Evolutionary conservation across 1,140 invertebrate genomes (phyloP), one percentile per base, ranked within the genome.

Genomic region (Neoseiulus cucumeris): DNA sequence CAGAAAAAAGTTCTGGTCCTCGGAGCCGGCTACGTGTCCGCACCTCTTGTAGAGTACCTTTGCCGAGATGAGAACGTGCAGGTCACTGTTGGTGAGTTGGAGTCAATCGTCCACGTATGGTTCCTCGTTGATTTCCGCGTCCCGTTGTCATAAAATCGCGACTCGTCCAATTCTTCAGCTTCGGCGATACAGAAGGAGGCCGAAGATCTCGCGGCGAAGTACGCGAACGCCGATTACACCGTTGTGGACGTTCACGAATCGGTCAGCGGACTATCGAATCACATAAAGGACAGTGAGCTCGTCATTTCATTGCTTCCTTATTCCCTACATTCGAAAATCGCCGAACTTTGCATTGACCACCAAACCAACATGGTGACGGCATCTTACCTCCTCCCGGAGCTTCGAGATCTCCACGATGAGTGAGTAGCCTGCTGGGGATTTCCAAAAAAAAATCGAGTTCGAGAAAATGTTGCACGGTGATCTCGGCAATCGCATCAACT

Each of bases 301-400:
- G 84, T 83, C 67, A 83, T 98, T 7, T 97, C 92, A 0, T 77
- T 99, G 12, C 76, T 99, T n/a, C 95, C 96, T 0, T 94, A 92
- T 72, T 78, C 82, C 2, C 77, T 96, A 14, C 96, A 99, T 74
- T 85, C 86, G 2, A 75, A 84, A 20, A 74, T 83, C 45, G 94
- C 93, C 0, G 82, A 85, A 69, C 81, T 84, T 30, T 99, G 95
- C 72, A 91, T 99, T 42, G 79, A 82, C 1, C 79, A 86, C 65
- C 82, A 84, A 45, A 86, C 83, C 0, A 89, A 98, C 73, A 85
- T 99, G 83, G 91, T 98, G 1, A 99, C 96, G 0, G 92, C 93
- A 0, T 95, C 90, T 66, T 99, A 99, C 72, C 82, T 90, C 25
- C 86, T 85, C 5, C 84, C 88, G 0, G 82, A 87, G 70, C 86